Conservation (phyloP, 2,888 invertebrate genomes). For the Tuberolachnus salignus region DNA sequence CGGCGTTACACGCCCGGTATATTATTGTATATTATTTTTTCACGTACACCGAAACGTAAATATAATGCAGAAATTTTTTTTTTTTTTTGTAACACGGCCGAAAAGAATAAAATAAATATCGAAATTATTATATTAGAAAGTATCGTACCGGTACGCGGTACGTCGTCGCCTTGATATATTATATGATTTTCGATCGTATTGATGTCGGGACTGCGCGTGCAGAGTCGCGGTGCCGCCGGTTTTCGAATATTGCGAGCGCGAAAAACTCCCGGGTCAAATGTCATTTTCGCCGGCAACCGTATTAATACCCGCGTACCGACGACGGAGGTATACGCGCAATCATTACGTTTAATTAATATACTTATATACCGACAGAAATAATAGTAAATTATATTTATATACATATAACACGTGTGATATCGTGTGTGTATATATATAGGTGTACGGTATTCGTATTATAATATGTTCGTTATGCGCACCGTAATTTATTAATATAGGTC, state of each 20-base stretch:
- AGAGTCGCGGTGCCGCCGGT: neutral
- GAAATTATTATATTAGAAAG: conserved; percentile 10
- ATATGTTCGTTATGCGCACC: neutral
- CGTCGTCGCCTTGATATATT: neutral
- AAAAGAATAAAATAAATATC: neutral
- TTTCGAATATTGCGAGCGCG: neutral
- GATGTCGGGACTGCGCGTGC: neutral
- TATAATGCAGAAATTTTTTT: no score
- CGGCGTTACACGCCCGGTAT: no score
- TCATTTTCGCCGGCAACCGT: neutral
- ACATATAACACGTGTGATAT: neutral
- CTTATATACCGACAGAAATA: neutral
- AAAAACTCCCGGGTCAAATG: conserved; percentile 14
- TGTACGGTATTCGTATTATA: no score
- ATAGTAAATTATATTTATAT: no score
- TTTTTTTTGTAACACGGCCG: neutral
- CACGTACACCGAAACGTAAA: no score
- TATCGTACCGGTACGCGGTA: neutral
- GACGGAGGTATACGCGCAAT: no score
- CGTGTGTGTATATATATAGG: no score
- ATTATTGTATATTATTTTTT: no score
- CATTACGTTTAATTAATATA: neutral
- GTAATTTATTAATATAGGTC: no score
- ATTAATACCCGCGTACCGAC: neutral
- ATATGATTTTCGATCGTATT: neutral